Evolutionary conservation across 2,888 invertebrate species (phyloP), one percentile per base, ranked within the genome.

Genomic region (Sinelater perroti): DNA sequence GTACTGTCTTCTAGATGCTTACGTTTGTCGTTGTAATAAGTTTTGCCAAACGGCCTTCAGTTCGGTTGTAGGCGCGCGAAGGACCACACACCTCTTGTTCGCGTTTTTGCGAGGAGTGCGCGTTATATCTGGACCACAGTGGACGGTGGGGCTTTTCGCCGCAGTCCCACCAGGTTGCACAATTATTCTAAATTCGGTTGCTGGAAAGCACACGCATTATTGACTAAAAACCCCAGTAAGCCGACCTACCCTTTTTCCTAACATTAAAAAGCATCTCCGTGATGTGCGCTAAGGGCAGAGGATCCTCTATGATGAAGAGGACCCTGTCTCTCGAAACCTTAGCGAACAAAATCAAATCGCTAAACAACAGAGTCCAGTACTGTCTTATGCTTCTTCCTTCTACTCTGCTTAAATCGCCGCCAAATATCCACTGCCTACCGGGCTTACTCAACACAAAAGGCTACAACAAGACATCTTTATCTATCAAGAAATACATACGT

Each of bases 1-100:
- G n/a, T n/a, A 30, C 35, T 17, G 8, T 17, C 18, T 5, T 18
- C n/a, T 20, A 20, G 2, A 20, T 44, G 82, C 88, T 87, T 79
- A 93, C 93, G 93, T 91, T 81, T 93, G 93, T 62, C 93, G 82
- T 71, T 93, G 91, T 16, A 94, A 82, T 53, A 93, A 82, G 77
- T 92, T 93, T 79, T 93, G 93, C 93, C 93, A 94, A 5, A 93
- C 92, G 26, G 93, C 93, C 75, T 94, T 94, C 28, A 93, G 78
- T 75, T 93, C 93, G 56, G 89, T 83, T 1, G 89, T 91, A 0
- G 93, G 93, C 1, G 93, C 92, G 45, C 93, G 81, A 8, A 94
- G 77, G 1, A 90, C 85, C 8, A 93, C 79, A 13, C 90, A 87
- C 67, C 89, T 83, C 67, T 87, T 84, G 46, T 87, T 81, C 0